phyloP scores from a whole-genome alignment of 2,797 vertebrate genomes.

The Macroramphosus scolopax region DNA sequence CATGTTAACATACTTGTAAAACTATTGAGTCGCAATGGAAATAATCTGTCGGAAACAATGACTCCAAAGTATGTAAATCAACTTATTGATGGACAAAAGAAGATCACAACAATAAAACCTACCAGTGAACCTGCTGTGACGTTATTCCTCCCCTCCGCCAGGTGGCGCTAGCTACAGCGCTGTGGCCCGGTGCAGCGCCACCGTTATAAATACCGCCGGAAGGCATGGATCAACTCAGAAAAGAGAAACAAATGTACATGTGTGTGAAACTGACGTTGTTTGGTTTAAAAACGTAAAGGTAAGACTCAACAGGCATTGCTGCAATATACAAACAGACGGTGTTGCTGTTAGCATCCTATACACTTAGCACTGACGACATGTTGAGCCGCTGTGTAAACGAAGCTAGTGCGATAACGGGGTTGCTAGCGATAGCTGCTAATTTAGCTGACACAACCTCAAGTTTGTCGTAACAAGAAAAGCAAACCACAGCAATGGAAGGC shows the following conservation, averaged over 20 bases:
- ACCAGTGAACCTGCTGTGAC: not conserved
- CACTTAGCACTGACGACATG: no score
- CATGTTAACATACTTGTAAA: not conserved
- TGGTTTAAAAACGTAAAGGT: constrained; percentile 52
- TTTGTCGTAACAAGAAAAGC: no score
- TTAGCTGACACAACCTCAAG: no score
- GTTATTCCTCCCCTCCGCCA: constrained; percentile 20
- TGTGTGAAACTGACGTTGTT: constrained; percentile 19
- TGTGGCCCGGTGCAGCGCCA: not conserved
- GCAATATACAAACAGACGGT: no score
- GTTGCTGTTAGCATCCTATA: not conserved
- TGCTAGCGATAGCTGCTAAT: no score
- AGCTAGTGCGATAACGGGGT: no score
- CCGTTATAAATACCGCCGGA: constrained; percentile 64
- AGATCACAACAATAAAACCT: no score
- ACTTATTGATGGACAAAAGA: no score
- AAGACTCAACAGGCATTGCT: constrained; percentile 1
- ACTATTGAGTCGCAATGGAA: no score
- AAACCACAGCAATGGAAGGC: no score
- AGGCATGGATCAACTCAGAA: constrained; percentile 12
- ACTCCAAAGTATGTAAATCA: no score
- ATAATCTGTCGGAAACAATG: no score
- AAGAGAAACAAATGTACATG: constrained; percentile 32
- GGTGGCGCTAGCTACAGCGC: constrained; percentile 27
- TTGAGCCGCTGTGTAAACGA: not conserved